A percentile compares a stretch with the other conserved stretches of the same genome.
phyloP scores from a whole-genome alignment of 2,113 vertebrate species.

The Lophochroa leadbeateri region DNA sequence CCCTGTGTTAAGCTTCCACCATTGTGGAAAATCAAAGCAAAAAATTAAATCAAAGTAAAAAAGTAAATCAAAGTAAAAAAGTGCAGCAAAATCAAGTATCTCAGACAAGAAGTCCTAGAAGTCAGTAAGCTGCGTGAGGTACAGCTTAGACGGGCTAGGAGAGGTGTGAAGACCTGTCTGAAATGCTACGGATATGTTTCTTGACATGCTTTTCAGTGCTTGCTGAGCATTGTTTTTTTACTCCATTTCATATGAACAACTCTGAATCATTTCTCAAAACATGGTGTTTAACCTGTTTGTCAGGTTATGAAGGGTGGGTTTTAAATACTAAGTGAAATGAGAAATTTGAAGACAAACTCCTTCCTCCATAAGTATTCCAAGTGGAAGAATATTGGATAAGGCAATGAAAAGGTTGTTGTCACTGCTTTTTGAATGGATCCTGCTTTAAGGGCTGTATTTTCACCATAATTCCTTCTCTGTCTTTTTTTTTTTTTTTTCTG shows the following conservation, averaged over 20 bases:
- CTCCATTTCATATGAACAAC: neutral
- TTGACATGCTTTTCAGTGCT: neutral
- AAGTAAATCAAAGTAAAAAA: no score
- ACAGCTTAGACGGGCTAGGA: neutral
- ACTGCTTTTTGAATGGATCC: neutral
- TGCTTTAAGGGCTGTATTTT: neutral
- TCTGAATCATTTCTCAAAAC: neutral
- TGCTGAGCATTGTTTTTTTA: neutral
- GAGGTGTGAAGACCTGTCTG: neutral
- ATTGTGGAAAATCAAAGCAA: rapidly evolving
- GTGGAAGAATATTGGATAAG: neutral
- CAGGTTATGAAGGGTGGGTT: neutral
- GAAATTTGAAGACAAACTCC: neutral
- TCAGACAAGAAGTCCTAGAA: neutral
- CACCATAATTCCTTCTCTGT: neutral
- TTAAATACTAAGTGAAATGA: neutral
- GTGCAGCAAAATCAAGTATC: neutral
- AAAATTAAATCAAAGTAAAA: no score
- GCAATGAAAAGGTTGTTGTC: neutral
- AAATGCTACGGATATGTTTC: neutral
- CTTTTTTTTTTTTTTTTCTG: neutral
- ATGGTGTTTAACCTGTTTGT: neutral
- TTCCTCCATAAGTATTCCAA: neutral
- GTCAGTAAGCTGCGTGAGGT: neutral
- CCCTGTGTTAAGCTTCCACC: neutral